These are phyloP conservation scores for Ammodytes marinus DNA, from an alignment of 2,113 vertebrate species.

Conservation along the genomic window DNA sequence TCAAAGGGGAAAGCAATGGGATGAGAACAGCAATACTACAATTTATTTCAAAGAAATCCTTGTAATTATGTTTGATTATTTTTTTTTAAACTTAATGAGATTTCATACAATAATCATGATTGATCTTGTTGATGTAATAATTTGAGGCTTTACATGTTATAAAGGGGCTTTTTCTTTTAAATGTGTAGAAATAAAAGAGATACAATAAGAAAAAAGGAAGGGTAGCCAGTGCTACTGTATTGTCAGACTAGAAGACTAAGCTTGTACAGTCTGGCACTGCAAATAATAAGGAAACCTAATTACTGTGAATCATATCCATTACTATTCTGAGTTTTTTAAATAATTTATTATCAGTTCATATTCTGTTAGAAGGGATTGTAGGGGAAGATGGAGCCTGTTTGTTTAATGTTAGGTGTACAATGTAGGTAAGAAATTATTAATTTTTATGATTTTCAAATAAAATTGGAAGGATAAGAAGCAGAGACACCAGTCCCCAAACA, in stretches of 20 bases:
- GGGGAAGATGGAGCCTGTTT: not conserved
- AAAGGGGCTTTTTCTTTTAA: not conserved
- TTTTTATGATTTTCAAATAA: not conserved
- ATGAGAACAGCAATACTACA: not conserved
- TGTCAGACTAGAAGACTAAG: not conserved
- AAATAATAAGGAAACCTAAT: not conserved
- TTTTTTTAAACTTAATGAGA: conserved; percentile 3
- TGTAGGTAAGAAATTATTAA: not conserved
- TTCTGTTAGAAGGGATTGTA: not conserved
- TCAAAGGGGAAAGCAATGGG: not conserved
- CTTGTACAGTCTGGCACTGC: not conserved
- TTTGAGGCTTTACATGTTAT: not conserved
- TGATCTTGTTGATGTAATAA: not conserved
- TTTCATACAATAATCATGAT: not conserved
- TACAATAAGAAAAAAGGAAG: not conserved
- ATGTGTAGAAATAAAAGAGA: not conserved
- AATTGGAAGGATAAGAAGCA: not conserved
- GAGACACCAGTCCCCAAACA: not conserved
- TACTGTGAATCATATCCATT: not conserved
- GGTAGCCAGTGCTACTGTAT: not conserved
- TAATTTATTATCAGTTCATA: not conserved
- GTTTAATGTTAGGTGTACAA: not conserved
- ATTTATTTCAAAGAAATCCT: not conserved
- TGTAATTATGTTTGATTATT: not conserved
- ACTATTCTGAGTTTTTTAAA: not conserved